Evolutionary conservation across 1,140 invertebrate species (phyloP), one percentile per base, ranked within the genome.

Genomic region (Cherax quadricarinatus): DNA sequence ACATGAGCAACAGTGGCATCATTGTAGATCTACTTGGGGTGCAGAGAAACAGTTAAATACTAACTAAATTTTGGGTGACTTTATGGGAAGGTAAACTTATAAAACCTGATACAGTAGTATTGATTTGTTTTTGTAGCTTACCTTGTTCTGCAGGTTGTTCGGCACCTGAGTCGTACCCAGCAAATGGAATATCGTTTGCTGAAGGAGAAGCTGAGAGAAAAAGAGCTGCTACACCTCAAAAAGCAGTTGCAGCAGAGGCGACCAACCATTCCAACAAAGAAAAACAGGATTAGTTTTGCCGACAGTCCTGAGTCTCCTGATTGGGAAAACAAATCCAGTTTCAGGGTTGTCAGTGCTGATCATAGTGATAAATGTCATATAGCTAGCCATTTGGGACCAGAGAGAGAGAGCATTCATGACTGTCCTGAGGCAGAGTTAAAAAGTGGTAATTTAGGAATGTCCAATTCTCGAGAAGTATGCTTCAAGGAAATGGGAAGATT

Each of bases 121-220:
- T 41, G 30, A 41, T 41, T 41, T 41, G 30, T 66, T 1, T 66
- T 66, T 66, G 14, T 16, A 66, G 12, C 18, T 66, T 66, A 66
- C 5, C 62, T 75, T 75, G 24, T 30, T 30, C 18, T 49, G n/a
- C 84, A 91, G 90, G 90, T 81, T 51, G 90, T 91, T 16, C 90
- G 90, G 16, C 90, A 91, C 49, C 53, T 91, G 21, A 91, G 90
- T 53, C 75, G 84, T n/a, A 78, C 75, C 24, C 84, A 91, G 62
- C 90, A 91, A 48, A 75, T 60, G 62, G 90, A 87, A 60, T 91
- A 91, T 60, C 84, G 79, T 30, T 49, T 70, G 78, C 85, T 91
- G 18, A 91, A 91, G 78, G 85, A 91, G 48, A 73, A 91, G 78
- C 73, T 91, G 18, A 81, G 84, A 30, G 49, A 82, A 62, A 91